phyloP scores from a whole-genome alignment of 2,113 vertebrate species.

The Acanthochromis polyacanthus region DNA sequence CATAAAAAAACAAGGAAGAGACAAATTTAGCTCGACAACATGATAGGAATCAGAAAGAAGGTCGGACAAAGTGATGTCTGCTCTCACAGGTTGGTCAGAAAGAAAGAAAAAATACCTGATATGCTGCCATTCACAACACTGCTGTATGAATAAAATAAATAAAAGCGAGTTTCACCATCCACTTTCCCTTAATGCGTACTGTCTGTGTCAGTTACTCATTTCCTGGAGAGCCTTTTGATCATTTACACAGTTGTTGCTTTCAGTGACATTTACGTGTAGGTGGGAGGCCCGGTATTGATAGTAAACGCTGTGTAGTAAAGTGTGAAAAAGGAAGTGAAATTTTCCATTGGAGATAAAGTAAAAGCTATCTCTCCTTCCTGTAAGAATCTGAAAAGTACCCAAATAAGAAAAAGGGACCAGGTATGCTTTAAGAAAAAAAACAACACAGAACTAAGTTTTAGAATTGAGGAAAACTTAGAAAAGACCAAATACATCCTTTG shows the following conservation, averaged over 20 bases:
- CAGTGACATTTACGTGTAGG: not conserved
- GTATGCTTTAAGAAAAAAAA: not conserved
- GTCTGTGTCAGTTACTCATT: not conserved
- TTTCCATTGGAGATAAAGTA: slow-evolving; percentile 23
- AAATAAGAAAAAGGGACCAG: not conserved
- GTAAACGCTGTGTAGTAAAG: not conserved
- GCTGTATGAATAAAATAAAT: not conserved
- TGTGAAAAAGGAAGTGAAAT: slow-evolving; percentile 35
- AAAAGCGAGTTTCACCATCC: not conserved
- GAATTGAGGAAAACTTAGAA: slow-evolving; percentile 2
- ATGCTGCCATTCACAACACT: not conserved
- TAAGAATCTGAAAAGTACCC: not conserved
- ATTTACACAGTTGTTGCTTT: not conserved
- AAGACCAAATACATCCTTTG: slow-evolving; percentile 27
- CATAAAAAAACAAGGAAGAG: too few relatives aligned
- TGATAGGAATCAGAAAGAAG: too few relatives aligned
- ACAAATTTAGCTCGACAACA: too few relatives aligned
- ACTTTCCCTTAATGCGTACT: not conserved
- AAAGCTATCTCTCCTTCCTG: slow-evolving; percentile 8
- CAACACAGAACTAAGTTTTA: not conserved
- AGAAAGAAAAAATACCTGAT: not conserved
- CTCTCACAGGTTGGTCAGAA: not conserved
- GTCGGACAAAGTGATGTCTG: too few relatives aligned
- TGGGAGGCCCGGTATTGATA: not conserved
- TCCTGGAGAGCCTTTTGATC: slow-evolving; percentile 2